Evolutionary conservation across 1,140 invertebrate species (phyloP).

Genomic region (Bombus pyrosoma): DNA sequence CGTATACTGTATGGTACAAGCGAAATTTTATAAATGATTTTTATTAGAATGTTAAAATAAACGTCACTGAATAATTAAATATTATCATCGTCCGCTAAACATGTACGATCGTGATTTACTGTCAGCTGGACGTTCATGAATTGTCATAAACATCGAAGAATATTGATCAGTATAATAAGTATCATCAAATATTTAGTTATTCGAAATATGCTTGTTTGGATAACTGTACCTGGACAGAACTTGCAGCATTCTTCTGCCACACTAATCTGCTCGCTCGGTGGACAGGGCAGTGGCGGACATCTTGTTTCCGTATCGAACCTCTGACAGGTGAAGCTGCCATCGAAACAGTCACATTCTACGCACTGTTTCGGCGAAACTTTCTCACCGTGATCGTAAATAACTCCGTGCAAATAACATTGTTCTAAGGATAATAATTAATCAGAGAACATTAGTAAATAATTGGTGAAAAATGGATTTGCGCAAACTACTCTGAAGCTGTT

Average conservation of each 20-base stretch:
- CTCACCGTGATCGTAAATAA: constrained; percentile 93
- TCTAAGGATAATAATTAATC: constrained; percentile 82
- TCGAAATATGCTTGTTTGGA: background rate
- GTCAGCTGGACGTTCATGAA: background rate
- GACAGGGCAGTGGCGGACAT: constrained; percentile 92
- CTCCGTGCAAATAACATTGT: constrained; percentile 89
- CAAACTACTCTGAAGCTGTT: background rate
- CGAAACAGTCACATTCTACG: constrained; percentile 89
- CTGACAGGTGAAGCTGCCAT: constrained; percentile 91
- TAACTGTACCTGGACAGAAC: constrained; percentile 90
- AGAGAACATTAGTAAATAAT: background rate
- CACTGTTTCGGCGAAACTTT: constrained; percentile 88
- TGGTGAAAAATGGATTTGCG: background rate
- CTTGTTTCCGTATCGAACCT: constrained; percentile 88
- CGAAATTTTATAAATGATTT: background rate
- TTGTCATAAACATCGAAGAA: background rate
- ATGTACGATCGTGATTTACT: background rate
- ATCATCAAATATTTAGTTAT: background rate
- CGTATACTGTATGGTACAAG: background rate
- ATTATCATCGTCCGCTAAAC: background rate
- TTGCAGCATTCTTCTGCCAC: constrained; percentile 94
- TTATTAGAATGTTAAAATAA: background rate
- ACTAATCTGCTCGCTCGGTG: constrained; percentile 88
- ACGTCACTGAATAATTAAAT: background rate
- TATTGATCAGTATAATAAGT: background rate